Conservation (phyloP, 1,140 invertebrate genomes). For the Ostrea edulis region DNA sequence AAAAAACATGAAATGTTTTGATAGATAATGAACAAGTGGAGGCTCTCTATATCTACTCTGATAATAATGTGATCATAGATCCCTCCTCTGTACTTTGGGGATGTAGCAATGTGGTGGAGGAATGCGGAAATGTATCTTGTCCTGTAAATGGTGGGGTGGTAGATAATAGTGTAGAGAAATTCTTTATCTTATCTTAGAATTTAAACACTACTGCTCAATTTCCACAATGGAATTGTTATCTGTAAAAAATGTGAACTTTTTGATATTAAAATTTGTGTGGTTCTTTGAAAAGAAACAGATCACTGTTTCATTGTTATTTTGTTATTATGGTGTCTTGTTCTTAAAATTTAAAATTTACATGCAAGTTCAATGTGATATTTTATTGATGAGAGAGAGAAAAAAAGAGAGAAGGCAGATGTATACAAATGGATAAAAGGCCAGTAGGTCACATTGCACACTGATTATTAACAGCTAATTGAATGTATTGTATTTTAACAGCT, state of each 20-base stretch:
- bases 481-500: slow-evolving; percentile 49
- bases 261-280: background rate
- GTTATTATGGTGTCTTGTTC: too few species aligned
- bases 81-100: background rate
- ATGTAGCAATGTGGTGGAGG: background rate
- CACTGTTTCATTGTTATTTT: background rate
- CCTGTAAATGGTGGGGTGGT: slow-evolving; percentile 21
- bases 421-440: background rate
- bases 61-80: background rate
- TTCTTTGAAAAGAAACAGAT: background rate
- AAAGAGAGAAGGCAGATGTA: background rate
- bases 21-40: background rate
- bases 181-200: background rate
- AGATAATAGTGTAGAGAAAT: background rate
- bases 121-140: slow-evolving; percentile 22
- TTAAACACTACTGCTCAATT: background rate
- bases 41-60: background rate
- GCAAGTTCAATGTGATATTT: background rate
- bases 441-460: background rate
- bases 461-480: background rate
- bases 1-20: background rate
- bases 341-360: background rate
- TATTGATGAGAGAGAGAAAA: background rate
- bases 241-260: background rate
- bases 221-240: background rate